phyloP scores from a whole-genome alignment of 2,113 vertebrate species.

The Saccopteryx bilineata region DNA sequence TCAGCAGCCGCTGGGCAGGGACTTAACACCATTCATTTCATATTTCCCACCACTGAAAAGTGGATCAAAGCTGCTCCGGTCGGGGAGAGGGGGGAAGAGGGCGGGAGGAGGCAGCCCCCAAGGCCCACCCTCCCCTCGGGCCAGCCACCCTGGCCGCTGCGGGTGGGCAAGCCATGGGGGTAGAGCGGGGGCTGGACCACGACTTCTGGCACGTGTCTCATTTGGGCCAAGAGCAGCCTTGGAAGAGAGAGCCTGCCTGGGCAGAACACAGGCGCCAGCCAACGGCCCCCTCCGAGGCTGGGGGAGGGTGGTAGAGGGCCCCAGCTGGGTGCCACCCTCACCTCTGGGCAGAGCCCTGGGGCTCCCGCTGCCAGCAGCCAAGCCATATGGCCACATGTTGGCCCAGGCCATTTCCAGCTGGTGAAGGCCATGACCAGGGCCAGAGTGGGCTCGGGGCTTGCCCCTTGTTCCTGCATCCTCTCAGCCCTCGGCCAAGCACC shows the following conservation, averaged over 20 bases:
- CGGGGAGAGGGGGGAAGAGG: not conserved
- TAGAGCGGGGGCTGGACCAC: not conserved
- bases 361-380: constrained; percentile 67
- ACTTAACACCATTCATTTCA: constrained; percentile 80
- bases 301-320: not conserved
- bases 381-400: constrained; percentile 48
- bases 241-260: not conserved
- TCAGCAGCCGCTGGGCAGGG: constrained; percentile 71
- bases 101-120: not conserved
- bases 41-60: constrained; percentile 81
- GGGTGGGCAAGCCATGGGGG: constrained; percentile 50
- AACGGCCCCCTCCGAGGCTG: not conserved
- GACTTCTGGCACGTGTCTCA: constrained; percentile 74
- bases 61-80: constrained; percentile 80
- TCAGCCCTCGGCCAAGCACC: not conserved
- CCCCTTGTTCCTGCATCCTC: not conserved
- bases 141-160: not conserved
- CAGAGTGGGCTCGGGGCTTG: constrained; percentile 54
- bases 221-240: not conserved
- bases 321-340: constrained; percentile 7
- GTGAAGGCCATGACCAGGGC: constrained; percentile 72
- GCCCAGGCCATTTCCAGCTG: constrained; percentile 66
- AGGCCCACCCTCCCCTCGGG: not conserved
- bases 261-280: not conserved
- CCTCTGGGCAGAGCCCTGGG: constrained; percentile 55